A percentile compares a stretch with the other conserved stretches of the same genome.
Evolutionary conservation across 2,797 vertebrate species (phyloP).

Genomic region (Lithobates sylvaticus): DNA sequence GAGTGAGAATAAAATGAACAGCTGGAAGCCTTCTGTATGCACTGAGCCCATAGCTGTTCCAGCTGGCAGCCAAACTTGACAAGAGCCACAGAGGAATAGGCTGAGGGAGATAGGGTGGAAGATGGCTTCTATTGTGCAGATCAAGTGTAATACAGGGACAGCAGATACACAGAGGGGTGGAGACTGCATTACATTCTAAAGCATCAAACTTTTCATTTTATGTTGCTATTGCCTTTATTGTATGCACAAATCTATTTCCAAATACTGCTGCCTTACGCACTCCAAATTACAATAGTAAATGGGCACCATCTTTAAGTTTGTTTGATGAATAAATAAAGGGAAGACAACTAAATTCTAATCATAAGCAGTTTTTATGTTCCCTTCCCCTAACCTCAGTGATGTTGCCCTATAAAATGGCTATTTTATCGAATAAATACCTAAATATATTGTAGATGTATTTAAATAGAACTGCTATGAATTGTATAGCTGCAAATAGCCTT

Average conservation of each 20-base stretch:
- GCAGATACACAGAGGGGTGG: constrained; percentile 24
- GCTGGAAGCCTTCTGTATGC: constrained; percentile 53
- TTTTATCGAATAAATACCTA: no score
- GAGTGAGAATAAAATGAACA: constrained; percentile 59
- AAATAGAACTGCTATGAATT: no score
- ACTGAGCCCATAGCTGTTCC: constrained; percentile 47
- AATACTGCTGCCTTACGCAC: neutral
- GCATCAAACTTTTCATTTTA: neutral
- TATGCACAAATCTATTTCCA: neutral
- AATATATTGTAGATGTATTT: no score
- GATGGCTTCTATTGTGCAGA: constrained; percentile 34
- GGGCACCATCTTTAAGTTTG: no score
- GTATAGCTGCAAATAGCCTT: no score
- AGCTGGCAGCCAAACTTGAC: constrained; percentile 32
- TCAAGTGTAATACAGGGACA: constrained; percentile 43
- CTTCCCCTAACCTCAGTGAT: no score
- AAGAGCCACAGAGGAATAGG: constrained; percentile 53
- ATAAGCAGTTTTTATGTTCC: no score
- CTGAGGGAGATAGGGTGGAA: constrained; percentile 30
- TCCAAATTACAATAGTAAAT: neutral
- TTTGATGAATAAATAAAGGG: no score
- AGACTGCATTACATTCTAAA: neutral
- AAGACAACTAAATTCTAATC: neutral
- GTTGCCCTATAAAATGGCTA: no score
- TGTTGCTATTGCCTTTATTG: no score